Evolutionary conservation across 1,140 invertebrate genomes (phyloP).

Genomic region (Telenomus remus): DNA sequence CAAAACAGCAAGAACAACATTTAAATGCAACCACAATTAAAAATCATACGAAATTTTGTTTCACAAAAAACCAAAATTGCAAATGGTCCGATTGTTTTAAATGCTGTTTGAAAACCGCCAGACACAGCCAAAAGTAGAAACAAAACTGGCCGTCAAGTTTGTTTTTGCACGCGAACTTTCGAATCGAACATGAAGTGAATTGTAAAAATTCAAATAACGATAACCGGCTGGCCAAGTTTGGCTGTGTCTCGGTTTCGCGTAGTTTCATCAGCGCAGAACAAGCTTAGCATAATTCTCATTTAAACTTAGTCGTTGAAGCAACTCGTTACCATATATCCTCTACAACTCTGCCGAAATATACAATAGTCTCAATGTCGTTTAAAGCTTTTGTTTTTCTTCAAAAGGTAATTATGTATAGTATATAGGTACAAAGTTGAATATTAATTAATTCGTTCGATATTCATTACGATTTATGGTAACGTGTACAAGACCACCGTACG

Average conservation of each 20-base stretch:
- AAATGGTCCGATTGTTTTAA: no score
- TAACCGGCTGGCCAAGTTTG: conserved; percentile 3
- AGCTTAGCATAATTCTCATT: conserved; percentile 23
- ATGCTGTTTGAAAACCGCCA: no score
- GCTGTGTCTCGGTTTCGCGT: neutral
- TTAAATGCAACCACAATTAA: no score
- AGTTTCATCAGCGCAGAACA: conserved; percentile 16
- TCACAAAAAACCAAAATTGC: no score
- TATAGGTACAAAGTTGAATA: conserved; percentile 73
- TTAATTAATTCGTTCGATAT: conserved; percentile 66
- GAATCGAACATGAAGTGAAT: conserved; percentile 16
- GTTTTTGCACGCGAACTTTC: neutral
- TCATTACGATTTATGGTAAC: conserved; percentile 60
- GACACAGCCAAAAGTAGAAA: no score
- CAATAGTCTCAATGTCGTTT: conserved; percentile 48
- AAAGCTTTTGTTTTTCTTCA: conserved; percentile 58
- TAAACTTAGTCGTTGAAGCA: conserved; percentile 35
- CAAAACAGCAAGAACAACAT: no score
- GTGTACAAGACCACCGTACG: conserved; percentile 58
- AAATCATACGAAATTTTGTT: no score
- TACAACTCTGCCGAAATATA: conserved; percentile 38
- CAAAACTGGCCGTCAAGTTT: neutral
- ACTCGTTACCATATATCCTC: conserved; percentile 36
- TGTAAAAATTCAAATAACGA: conserved; percentile 15
- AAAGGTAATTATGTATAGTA: conserved; percentile 66